These are phyloP conservation scores for Microplitis mediator DNA, from an alignment of 1,140 invertebrate genomes.

Conservation along the genomic window DNA sequence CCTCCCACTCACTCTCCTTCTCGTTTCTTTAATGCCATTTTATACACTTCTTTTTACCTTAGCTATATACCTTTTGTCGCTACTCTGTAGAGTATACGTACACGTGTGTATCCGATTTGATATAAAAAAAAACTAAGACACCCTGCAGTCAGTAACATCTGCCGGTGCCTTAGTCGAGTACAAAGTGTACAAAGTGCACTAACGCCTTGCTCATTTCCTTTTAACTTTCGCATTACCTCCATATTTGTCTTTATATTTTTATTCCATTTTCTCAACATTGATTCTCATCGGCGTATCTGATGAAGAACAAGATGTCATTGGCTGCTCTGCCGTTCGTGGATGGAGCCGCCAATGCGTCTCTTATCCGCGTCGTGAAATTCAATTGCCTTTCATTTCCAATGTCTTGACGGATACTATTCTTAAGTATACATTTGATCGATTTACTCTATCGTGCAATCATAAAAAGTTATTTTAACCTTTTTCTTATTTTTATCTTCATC, in stretches of 20 bases:
- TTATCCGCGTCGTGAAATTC: not conserved
- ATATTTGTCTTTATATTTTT: not conserved
- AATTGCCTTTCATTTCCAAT: conserved; percentile 7
- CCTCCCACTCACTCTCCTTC: conserved; percentile 17
- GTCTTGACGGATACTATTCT: conserved; percentile 8
- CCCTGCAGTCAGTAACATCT: no score
- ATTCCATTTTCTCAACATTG: no score
- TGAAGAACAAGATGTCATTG: no score
- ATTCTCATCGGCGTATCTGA: no score
- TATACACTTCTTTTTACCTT: conserved; percentile 28
- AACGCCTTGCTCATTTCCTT: no score
- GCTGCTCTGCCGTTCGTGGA: not conserved
- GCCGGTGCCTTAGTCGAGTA: no score
- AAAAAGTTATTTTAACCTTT: not conserved
- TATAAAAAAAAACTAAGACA: no score
- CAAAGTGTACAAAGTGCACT: no score
- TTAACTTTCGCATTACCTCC: no score
- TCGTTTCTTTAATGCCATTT: conserved; percentile 16
- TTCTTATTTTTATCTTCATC: not conserved
- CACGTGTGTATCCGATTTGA: not conserved
- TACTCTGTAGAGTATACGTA: not conserved
- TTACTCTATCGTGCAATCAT: conserved; percentile 1
- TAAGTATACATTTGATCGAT: conserved; percentile 1
- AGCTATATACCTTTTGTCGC: not conserved
- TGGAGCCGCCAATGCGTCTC: no score